phyloP scores from a whole-genome alignment of 1,140 invertebrate species.

The Brachionus koreanus region DNA sequence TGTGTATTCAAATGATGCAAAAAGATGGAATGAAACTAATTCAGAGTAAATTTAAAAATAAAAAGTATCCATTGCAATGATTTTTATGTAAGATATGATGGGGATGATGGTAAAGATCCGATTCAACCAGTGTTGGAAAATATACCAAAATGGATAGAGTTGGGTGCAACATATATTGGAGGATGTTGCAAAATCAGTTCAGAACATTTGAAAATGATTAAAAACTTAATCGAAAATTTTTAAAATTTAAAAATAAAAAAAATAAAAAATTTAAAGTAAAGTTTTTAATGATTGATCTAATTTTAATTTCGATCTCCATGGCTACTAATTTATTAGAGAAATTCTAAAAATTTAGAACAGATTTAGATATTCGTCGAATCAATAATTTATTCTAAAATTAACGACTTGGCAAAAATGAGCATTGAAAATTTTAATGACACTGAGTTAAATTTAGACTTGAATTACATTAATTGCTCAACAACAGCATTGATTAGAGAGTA shows the following conservation, averaged over 20 bases:
- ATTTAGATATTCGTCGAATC: neutral
- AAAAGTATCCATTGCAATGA: slow-evolving; percentile 11
- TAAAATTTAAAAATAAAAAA: neutral
- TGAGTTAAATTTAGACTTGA: slow-evolving; percentile 31
- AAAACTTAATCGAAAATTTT: neutral
- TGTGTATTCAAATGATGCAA: slow-evolving; percentile 72
- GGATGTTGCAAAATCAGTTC: slow-evolving; percentile 66
- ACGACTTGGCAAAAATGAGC: neutral
- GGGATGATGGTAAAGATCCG: slow-evolving; percentile 60
- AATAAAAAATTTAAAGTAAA: neutral
- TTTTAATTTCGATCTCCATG: neutral
- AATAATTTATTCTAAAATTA: slow-evolving; percentile 14
- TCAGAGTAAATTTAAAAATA: neutral
- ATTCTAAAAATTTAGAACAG: neutral
- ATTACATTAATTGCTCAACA: slow-evolving; percentile 28
- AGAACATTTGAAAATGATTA: neutral
- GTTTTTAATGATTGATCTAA: slow-evolving; percentile 21
- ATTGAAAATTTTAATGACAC: neutral
- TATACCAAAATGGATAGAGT: slow-evolving; percentile 67
- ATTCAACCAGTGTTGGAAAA: slow-evolving; percentile 63
- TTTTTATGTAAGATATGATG: slow-evolving; percentile 50
- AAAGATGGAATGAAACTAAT: slow-evolving; percentile 61
- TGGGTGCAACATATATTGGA: slow-evolving; percentile 70
- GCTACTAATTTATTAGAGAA: neutral
- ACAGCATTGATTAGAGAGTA: slow-evolving; percentile 29